A percentile compares a stretch with the other conserved stretches of the same genome.
Conservation (phyloP, 2,113 vertebrate genomes). For the Mesoclemmys tuberculata region DNA sequence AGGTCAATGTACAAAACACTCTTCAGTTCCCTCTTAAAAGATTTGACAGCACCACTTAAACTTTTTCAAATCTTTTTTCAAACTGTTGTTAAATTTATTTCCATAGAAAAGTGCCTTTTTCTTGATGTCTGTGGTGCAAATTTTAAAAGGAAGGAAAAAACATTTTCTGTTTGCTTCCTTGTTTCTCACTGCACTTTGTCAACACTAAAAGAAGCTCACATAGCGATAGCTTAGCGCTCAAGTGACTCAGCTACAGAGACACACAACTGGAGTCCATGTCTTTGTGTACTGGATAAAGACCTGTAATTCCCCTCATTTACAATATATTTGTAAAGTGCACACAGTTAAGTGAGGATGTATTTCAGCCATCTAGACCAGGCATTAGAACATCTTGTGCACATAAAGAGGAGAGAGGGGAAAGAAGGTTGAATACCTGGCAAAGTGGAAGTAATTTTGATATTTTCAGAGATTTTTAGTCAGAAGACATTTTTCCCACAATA, state of each 20-base stretch:
- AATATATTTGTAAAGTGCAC: neutral
- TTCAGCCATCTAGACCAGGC: neutral
- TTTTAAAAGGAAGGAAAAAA: neutral
- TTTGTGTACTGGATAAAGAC: neutral
- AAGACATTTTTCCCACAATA: no score
- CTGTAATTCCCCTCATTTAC: neutral
- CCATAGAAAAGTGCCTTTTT: neutral
- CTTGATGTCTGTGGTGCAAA: neutral
- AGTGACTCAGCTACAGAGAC: neutral
- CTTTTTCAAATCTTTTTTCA: neutral
- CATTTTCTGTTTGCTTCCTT: neutral
- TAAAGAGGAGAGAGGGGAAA: no score
- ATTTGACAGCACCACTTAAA: neutral
- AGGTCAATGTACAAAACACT: neutral
- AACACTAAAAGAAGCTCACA: neutral
- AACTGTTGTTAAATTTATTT: neutral
- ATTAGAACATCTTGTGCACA: no score
- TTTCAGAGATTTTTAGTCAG: no score
- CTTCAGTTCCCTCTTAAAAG: neutral
- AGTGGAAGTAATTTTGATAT: no score
- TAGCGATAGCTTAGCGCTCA: neutral
- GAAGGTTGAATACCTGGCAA: no score
- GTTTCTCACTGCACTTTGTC: neutral
- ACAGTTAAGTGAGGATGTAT: neutral
- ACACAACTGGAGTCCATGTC: neutral